phyloP scores from a whole-genome alignment of 2,888 invertebrate species.

The Aspidiotus destructor region DNA sequence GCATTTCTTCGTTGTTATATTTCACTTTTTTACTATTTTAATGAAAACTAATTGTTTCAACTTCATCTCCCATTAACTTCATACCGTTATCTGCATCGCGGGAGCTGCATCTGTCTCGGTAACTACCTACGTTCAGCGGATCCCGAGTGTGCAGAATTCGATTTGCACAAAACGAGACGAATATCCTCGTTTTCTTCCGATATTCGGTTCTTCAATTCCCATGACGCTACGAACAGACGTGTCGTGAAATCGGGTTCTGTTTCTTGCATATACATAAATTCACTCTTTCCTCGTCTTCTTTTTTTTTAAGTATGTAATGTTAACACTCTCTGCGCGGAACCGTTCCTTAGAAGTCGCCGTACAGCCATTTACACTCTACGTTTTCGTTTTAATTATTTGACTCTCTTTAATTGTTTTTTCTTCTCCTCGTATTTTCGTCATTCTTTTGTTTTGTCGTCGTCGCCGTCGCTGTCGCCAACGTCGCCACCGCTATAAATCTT shows the following conservation, averaged over 20 bases:
- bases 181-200: background rate
- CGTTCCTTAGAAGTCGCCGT: too few relatives aligned
- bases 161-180: too few relatives aligned
- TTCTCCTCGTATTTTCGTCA: background rate
- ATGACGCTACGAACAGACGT: background rate
- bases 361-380: too few relatives aligned
- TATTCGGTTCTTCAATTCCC: slow-evolving; percentile 1
- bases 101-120: slow-evolving; percentile 6
- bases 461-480: background rate
- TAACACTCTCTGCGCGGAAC: too few relatives aligned
- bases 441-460: background rate
- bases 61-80: slow-evolving; percentile 28
- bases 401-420: background rate
- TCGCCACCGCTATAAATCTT: background rate
- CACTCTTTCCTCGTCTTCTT: too few relatives aligned
- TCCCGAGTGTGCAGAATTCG: too few relatives aligned
- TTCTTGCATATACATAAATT: too few relatives aligned
- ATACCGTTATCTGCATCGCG: slow-evolving; percentile 28
- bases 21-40: slow-evolving; percentile 24
- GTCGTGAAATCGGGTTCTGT: too few relatives aligned
- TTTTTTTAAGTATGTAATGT: too few relatives aligned
- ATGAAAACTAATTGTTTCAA: slow-evolving; percentile 31
- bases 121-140: slow-evolving; percentile 1
- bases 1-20: slow-evolving; percentile 7
- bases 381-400: too few relatives aligned